Evolutionary conservation across 2,797 vertebrate species (phyloP).

Genomic region (Neomorphus geoffroyi): DNA sequence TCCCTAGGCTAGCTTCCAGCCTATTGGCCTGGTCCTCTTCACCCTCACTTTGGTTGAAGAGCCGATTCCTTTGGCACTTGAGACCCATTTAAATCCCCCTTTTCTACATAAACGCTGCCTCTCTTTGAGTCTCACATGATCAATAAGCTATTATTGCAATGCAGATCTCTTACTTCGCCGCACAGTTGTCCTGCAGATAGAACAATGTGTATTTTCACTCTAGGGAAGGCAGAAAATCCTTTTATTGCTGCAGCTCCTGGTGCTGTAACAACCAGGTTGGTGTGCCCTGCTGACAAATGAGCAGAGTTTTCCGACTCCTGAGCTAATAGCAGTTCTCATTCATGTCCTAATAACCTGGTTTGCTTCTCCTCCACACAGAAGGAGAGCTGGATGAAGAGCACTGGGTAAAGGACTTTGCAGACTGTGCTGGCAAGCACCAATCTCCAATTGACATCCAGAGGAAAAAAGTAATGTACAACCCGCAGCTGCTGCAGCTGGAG

Average conservation of each 20-base stretch:
- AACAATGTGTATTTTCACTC: background rate
- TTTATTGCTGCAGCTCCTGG: background rate
- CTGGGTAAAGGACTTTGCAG: conserved; percentile 81
- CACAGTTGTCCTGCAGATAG: background rate
- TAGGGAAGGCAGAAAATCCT: background rate
- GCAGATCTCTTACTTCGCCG: background rate
- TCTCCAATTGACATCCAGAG: conserved; percentile 90
- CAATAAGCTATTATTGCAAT: background rate
- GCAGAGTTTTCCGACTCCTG: background rate
- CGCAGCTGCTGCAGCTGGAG: conserved; percentile 73
- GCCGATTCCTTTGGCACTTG: background rate
- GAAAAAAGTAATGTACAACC: conserved; percentile 77
- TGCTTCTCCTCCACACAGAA: conserved; percentile 62
- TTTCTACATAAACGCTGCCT: background rate
- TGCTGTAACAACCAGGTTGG: background rate
- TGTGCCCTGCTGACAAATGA: background rate
- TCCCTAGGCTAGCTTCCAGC: background rate
- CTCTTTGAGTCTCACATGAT: background rate
- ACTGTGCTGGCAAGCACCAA: conserved; percentile 82
- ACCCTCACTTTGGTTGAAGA: background rate
- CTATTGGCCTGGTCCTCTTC: background rate
- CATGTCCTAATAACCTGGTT: background rate
- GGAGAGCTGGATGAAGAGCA: conserved; percentile 84
- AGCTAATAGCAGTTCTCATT: background rate
- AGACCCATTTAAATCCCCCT: background rate